Conservation (phyloP, 2,113 vertebrate genomes). For the Dendropsophus ebraccatus region DNA sequence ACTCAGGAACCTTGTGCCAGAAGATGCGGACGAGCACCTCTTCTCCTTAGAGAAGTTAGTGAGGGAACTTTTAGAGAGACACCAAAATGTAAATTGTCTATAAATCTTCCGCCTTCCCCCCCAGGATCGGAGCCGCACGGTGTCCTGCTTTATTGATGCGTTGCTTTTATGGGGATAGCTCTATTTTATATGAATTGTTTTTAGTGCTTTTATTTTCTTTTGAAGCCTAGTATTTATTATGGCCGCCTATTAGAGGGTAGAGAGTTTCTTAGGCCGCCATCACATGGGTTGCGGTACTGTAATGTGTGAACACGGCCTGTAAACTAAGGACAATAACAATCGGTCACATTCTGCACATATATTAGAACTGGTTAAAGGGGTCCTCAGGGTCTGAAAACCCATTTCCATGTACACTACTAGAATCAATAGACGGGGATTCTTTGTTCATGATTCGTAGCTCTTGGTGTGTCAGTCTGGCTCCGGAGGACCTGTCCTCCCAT, state of each 20-base stretch:
- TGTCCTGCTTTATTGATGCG: slow-evolving; percentile 23
- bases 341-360: neutral
- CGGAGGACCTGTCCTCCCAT: too few species aligned
- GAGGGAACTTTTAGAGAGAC: slow-evolving; percentile 76
- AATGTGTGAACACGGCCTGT: too few species aligned
- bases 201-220: neutral
- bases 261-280: neutral
- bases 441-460: too few species aligned
- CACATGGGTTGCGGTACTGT: too few species aligned
- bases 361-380: neutral
- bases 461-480: too few species aligned
- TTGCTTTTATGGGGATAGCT: slow-evolving; percentile 9
- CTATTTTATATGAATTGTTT: neutral
- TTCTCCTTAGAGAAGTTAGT: slow-evolving; percentile 92
- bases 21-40: slow-evolving; percentile 89
- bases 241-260: neutral
- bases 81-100: slow-evolving; percentile 63
- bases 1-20: slow-evolving; percentile 85
- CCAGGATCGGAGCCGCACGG: neutral
- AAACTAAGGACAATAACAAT: too few species aligned
- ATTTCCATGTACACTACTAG: too few species aligned
- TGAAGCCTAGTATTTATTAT: neutral
- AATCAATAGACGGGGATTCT: too few species aligned
- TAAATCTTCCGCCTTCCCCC: neutral
- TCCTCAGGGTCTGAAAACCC: too few species aligned